Base-by-base conservation (phyloP, 2,797 vertebrate species). In the Artibeus jamaicensis region DNA sequence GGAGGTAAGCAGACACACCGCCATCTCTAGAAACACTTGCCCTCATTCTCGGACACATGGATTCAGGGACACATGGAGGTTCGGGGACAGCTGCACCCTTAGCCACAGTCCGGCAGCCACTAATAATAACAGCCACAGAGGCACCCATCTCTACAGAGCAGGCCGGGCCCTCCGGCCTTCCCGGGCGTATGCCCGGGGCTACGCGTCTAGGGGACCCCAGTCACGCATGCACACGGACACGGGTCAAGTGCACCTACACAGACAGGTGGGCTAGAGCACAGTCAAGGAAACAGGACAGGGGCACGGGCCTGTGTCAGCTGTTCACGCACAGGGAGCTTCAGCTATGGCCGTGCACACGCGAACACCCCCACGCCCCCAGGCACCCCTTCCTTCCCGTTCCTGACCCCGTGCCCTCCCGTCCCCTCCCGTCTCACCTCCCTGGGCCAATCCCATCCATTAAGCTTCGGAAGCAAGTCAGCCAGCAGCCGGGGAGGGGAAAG, bases 381-480 rank as follows among this genome's bases (percentile, higher is more conserved):
- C 94, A 96, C 67, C 87, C 86, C 29, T 26, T 85, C 70, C 83
- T 67, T 42, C 92, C 95, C 97, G 1, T 57, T 55, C 59, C 82
- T 90, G 84, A 77, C 62, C 86, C 85, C 46, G 0, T 12, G 26
- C 89, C 91, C 67, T 11, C 96, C 82, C 89, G 15, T 26, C 96
- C 94, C 96, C 98, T 86, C 93, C 71, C 93, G 71, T 95, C 96
- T 95, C 86, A 98, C 96, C 95, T 96, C 97, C 92, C 96, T 89
- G 94, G 93, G 93, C 96, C 93, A 96, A 89, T 95, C 95, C 97
- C 98, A 98, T 98, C 96, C 95, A 93, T 86, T 79, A 97, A 92
- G 86, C 96, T 97, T 97, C 96, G 97, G 98, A 98, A 98, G 97
- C 97, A 97, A 97, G 86, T 98, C 96, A 98, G 97, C 95, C 95